Base-by-base conservation (phyloP, 2,797 vertebrate genomes). In the Onychomys leucogaster region DNA sequence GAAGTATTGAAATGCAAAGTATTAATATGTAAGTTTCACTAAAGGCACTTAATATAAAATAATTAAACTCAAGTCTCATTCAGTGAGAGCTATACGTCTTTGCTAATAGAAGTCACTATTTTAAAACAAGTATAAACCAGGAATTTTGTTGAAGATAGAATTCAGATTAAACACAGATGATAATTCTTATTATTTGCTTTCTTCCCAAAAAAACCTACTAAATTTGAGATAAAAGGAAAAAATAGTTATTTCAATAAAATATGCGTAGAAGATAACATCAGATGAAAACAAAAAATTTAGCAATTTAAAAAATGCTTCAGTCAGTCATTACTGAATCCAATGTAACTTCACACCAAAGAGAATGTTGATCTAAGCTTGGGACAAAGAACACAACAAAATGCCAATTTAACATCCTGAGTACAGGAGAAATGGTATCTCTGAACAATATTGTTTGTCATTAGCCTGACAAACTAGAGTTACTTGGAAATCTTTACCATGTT, bases 81-180 rank as follows among this genome's bases (percentile, higher is more conserved):
- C 52, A 75, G 0, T 29, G 13, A 77, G 93, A 80, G 57, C 4
- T 80, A 61, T 14, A 85, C 32, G 76, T 52, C 27, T 4, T 13
- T 11, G 61, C 16, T 63, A 90, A 77, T 46, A 82, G 2, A 46
- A 77, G 25, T 13, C 34, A 80, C n/a, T 83, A 94, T 86, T 43
- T 80, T 91, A 67, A 84, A 86, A 83, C 4, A 73, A 87, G 65
- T 75, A 80, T 23, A 93, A 97, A 3, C 8, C 57, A 88, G 34
- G 25, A 91, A 67, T 88, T 92, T 3, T 80, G 49, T 65, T 46
- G 27, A 63, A 63, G 59, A 65, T 34, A 37, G 29, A 65, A 46
- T 32, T 63, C 10, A 63, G 37, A 32, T 43, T 84, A 84, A 84
- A 46, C 27, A 63, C 29, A 63, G 16, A 43, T 46, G 41, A 84